Percentiles rank a stretch among this genome's conserved stretches.
Evolutionary conservation across 2,797 vertebrate species (phyloP).

Genomic region (Myotis pilosus): DNA sequence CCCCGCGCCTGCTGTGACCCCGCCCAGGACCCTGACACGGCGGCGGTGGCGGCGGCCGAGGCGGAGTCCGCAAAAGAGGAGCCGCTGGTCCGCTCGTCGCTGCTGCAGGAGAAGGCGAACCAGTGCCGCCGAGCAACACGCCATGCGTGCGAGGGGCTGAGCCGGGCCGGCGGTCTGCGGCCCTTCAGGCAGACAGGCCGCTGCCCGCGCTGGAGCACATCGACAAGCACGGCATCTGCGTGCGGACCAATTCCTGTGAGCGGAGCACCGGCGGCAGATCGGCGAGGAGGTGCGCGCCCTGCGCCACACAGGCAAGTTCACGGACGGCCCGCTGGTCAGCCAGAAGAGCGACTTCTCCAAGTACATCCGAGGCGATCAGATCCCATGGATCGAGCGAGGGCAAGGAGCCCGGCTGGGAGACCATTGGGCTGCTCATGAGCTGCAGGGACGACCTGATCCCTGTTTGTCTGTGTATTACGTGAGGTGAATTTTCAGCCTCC

Average conservation of each 20-base stretch:
- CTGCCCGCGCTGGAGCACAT: too few relatives aligned
- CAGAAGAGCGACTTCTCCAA: conserved; percentile 96
- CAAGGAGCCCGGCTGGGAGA: conserved; percentile 92
- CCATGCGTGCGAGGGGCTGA: too few relatives aligned
- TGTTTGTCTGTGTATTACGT: too few relatives aligned
- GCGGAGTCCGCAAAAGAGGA: too few relatives aligned
- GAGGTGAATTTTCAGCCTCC: too few relatives aligned
- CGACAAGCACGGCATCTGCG: conserved; percentile 97
- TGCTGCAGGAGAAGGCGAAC: too few relatives aligned
- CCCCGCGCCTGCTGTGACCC: background rate
- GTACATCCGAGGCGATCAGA: conserved; percentile 97
- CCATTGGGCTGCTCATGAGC: conserved; percentile 94
- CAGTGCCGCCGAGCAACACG: too few relatives aligned
- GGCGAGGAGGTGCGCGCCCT: conserved; percentile 91
- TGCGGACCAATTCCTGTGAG: conserved; percentile 87
- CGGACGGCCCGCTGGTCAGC: conserved; percentile 96
- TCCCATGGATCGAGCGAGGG: conserved; percentile 94
- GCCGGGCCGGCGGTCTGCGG: too few relatives aligned
- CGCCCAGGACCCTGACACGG: background rate
- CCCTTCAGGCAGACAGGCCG: too few relatives aligned
- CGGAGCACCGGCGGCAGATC: conserved; percentile 75
- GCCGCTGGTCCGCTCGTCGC: too few relatives aligned
- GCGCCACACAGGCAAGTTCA: conserved; percentile 92
- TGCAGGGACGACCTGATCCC: conserved; percentile 97
- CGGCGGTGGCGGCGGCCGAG: conserved; percentile 21